Evolutionary conservation across 1,140 invertebrate species (phyloP).

Genomic region (Drosophila azteca): DNA sequence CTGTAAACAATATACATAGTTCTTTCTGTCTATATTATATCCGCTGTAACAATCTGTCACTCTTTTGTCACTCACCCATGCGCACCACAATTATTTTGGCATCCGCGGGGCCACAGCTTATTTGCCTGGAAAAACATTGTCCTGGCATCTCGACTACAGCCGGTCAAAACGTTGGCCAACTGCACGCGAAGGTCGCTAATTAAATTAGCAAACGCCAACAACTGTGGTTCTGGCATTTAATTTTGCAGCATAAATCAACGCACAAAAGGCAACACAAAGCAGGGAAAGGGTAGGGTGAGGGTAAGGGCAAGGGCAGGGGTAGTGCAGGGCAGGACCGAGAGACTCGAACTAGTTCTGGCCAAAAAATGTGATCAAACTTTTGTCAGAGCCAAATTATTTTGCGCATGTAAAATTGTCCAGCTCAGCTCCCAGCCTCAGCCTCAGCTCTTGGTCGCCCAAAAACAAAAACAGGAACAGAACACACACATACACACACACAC

Average conservation of each 20-base stretch:
- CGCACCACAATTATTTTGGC: background rate
- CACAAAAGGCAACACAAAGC: conserved; percentile 24
- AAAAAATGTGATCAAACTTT: conserved; percentile 69
- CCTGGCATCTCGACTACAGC: conserved; percentile 4
- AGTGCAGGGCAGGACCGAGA: background rate
- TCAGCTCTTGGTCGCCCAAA: conserved; percentile 11
- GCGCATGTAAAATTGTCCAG: conserved; percentile 42
- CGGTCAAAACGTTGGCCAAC: conserved; percentile 15
- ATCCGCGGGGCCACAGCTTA: background rate
- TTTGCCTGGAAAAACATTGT: conserved; percentile 20
- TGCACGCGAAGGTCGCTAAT: conserved; percentile 49
- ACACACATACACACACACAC: too few relatives aligned
- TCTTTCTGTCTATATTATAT: background rate
- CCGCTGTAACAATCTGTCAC: background rate
- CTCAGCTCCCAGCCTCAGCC: too few relatives aligned
- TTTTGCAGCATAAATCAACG: conserved; percentile 62
- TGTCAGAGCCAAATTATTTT: conserved; percentile 63
- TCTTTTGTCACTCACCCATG: background rate
- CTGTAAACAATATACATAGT: background rate
- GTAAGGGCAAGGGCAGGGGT: conserved; percentile 2
- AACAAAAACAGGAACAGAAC: too few relatives aligned
- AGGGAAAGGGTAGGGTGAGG: too few relatives aligned
- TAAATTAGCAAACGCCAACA: conserved; percentile 54
- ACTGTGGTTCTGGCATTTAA: conserved; percentile 57
- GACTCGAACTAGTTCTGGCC: conserved; percentile 31